Percentiles rank a stretch among this genome's conserved stretches.
Conservation (phyloP, 1,140 invertebrate species). For the Hycleus phaleratus region DNA sequence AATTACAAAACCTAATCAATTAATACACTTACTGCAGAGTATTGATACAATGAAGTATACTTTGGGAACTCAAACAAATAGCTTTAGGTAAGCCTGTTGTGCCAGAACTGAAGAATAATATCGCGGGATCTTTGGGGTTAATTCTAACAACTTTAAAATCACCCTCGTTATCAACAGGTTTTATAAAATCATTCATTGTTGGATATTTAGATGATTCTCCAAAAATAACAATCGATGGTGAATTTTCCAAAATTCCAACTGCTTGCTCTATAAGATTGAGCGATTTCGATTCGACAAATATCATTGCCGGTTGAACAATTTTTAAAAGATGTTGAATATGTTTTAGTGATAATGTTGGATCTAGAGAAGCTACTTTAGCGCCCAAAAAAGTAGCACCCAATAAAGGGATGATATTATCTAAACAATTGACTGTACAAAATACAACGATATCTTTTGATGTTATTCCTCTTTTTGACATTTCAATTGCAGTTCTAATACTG, state of each 20-base stretch:
- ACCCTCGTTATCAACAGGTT: constrained; percentile 7
- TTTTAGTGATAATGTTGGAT: constrained; percentile 3
- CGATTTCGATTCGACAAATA: constrained; percentile 16
- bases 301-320: constrained; percentile 7
- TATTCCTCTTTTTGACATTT: constrained; percentile 40
- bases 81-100: constrained; percentile 73
- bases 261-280: constrained; percentile 10
- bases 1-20: too few relatives aligned
- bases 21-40: too few relatives aligned
- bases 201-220: constrained; percentile 13
- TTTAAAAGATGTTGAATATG: constrained; percentile 8
- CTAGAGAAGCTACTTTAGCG: constrained; percentile 20
- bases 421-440: constrained; percentile 42
- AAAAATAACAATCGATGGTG: constrained; percentile 14
- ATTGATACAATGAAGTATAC: too few relatives aligned
- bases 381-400: constrained; percentile 43
- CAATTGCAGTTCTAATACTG: constrained; percentile 41
- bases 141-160: constrained; percentile 9
- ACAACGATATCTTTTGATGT: constrained; percentile 41
- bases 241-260: background rate
- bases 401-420: constrained; percentile 44
- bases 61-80: constrained; percentile 7
- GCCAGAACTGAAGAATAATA: constrained; percentile 56
- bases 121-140: constrained; percentile 27
- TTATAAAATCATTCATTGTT: constrained; percentile 10